Evolutionary conservation across 2,888 invertebrate genomes (phyloP), one percentile per base, ranked within the genome.

Genomic region (Polietes domitor): DNA sequence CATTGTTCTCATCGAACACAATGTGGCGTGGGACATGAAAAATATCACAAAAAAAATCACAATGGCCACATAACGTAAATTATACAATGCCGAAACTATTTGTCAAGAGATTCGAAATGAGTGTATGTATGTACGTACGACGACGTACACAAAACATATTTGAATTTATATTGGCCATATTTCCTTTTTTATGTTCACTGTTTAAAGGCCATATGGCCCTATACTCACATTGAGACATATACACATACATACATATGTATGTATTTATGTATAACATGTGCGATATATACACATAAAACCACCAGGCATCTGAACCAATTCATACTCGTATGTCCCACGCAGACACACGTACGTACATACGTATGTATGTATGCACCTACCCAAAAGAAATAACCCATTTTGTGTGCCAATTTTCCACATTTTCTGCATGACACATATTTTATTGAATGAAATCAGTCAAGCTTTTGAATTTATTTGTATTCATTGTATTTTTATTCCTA

Each of bases 401-500:
- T 58, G 43, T 77, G 55, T 77, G 68, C 43, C 70, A 70, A 70
- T 72, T 63, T 77, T 71, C n/a, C 32, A 58, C 61, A 77, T 77
- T 77, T 77, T 71, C 71, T 37, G 32, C 61, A 77, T 77, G 77
- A 77, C 71, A 77, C 71, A 71, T 77, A 61, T 47, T 77, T 77
- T 63, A 41, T 37, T 53, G 50, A 77, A 77, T 71, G 61, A 63
- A 77, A 77, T 71, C 71, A 77, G 71, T 77, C 71, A 77, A 77
- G 77, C 71, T 63, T 71, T 77, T 70, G 47, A 71, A 71, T 72
- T 77, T 72, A 47, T 77, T 77, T 71, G 47, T 71, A 24, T 61
- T 72, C 71, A 71, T 71, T 77, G 77, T 71, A n/a, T 77, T 68
- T 77, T 70, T 77, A 70, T 68, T 77, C 28, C 41, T 17, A 28